Evolutionary conservation across 2,888 invertebrate genomes (phyloP).

Genomic region (Augiades crinisus): DNA sequence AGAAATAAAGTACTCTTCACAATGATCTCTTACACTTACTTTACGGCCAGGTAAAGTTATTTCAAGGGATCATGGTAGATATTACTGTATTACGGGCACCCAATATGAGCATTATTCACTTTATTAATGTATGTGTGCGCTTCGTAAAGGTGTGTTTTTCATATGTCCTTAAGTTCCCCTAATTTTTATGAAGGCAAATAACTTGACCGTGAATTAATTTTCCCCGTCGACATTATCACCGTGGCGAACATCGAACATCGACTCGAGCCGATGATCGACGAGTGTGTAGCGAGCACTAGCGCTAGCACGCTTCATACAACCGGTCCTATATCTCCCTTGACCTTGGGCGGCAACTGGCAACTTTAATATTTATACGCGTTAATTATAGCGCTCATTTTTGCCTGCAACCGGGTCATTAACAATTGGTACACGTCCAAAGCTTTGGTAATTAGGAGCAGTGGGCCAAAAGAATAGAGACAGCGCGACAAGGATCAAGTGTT

Average conservation of each 20-base stretch:
- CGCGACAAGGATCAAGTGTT: slow-evolving; percentile 21
- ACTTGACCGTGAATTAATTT: no score
- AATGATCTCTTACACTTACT: no score
- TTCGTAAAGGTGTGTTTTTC: no score
- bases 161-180: no score
- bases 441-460: slow-evolving; percentile 65
- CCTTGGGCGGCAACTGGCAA: slow-evolving; percentile 50
- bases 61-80: no score
- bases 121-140: no score
- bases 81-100: no score
- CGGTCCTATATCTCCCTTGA: slow-evolving; percentile 64
- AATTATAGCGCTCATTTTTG: slow-evolving; percentile 54
- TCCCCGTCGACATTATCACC: slow-evolving; percentile 8
- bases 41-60: no score
- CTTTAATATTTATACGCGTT: slow-evolving; percentile 45
- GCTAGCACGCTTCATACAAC: slow-evolving; percentile 42
- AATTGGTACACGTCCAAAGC: slow-evolving; percentile 75
- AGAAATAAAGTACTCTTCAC: no score
- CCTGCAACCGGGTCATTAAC: slow-evolving; percentile 57
- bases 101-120: no score
- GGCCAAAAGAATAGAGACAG: slow-evolving; percentile 58
- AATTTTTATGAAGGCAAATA: no score
- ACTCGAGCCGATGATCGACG: slow-evolving; percentile 8
- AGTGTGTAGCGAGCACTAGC: slow-evolving; percentile 26
- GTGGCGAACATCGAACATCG: slow-evolving; percentile 1